Evolutionary conservation across 2,113 vertebrate genomes (phyloP), one percentile per base, ranked within the genome.

Genomic region (Chlorodrepanis virens): DNA sequence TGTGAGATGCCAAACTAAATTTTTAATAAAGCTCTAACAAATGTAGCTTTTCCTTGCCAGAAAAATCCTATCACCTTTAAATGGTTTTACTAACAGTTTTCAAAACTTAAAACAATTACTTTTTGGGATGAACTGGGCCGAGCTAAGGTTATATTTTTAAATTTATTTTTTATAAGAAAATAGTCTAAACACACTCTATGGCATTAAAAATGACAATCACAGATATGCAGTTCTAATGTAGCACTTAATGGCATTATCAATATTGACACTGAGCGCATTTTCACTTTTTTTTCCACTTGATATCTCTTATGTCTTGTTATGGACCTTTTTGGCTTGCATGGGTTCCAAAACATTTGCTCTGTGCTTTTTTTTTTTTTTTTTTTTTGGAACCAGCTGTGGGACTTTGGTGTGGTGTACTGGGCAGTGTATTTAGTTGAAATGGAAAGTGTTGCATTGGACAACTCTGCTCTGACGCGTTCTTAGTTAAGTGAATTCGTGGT

Each of bases 1-100:
- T 98, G 98, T 96, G 97, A 98, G 97, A 98, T 98, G 98, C 98
- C 97, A 96, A 98, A 97, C 98, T 98, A 98, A 98, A 98, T 97
- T 97, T 95, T 97, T 97, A 97, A 97, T 98, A 65, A 95, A 87
- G 96, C 97, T 97, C 98, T 98, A 98, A 98, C 98, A 95, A 95
- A 96, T 40, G 35, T 95, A 98, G 97, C 97, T 98, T 97, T 97
- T 70, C 76, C 96, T 97, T 98, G 97, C 98, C 88, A 96, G 96
- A 98, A 97, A 94, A 97, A 87, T 98, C 98, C 98, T 98, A 98
- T 98, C 98, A 98, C 98, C 98, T 98, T 98, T 98, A 98, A 98
- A 98, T 97, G 97, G 98, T 98, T 98, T 98, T 98, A 98, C 98
- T 98, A 98, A 98, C 98, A 94, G 97, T 98, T 98, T 98, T 98